These are phyloP conservation scores for Colletes latitarsis DNA, from an alignment of 1,140 invertebrate species.

Conservation along the genomic window DNA sequence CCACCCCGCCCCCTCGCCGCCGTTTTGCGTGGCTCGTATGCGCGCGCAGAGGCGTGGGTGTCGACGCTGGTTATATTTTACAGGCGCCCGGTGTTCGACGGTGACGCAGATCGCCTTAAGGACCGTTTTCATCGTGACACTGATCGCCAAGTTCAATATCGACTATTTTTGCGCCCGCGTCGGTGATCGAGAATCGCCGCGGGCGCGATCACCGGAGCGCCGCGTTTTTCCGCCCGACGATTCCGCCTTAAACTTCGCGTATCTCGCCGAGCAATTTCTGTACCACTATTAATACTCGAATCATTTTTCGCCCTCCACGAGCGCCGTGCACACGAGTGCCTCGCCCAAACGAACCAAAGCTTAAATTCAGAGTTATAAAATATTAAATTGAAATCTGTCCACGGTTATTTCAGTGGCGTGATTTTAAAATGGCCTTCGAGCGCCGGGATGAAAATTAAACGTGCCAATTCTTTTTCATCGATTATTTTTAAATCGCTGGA, in stretches of 20 bases:
- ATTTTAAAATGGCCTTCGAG: too few relatives aligned
- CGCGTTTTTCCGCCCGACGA: neutral
- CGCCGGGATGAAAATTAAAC: too few relatives aligned
- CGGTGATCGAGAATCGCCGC: conserved; percentile 16
- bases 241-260: neutral
- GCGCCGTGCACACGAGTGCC: too few relatives aligned
- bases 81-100: neutral
- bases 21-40: too few relatives aligned
- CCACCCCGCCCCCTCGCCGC: neutral
- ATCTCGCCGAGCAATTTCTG: too few relatives aligned
- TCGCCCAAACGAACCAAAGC: too few relatives aligned
- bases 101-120: conserved; percentile 31
- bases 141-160: conserved; percentile 39
- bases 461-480: too few relatives aligned
- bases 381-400: too few relatives aligned
- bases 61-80: conserved; percentile 28
- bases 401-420: too few relatives aligned
- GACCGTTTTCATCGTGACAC: conserved; percentile 35
- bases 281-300: conserved; percentile 26
- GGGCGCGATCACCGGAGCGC: neutral
- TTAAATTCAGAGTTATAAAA: too few relatives aligned
- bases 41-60: neutral
- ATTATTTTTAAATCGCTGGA: too few relatives aligned
- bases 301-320: neutral
- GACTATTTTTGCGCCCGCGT: conserved; percentile 9